Percentiles rank a stretch among this genome's conserved stretches.
Evolutionary conservation across 2,113 vertebrate genomes (phyloP).

Genomic region (Hystrix cristata): DNA sequence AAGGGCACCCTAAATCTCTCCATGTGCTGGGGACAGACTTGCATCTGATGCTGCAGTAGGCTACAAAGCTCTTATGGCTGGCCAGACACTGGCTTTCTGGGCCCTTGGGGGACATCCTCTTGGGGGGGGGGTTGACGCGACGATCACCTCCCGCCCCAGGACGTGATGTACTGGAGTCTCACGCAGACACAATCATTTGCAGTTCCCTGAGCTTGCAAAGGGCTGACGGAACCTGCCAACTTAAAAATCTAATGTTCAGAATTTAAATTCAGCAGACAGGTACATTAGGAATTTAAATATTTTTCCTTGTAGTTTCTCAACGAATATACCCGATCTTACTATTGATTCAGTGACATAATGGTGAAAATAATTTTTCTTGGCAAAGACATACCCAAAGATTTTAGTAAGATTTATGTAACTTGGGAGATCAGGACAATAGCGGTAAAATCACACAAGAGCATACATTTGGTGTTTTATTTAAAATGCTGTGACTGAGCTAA

Average conservation of each 20-base stretch:
- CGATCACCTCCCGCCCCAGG: too few relatives aligned
- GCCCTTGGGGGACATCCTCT: background rate
- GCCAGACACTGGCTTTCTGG: background rate
- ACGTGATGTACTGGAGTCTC: background rate
- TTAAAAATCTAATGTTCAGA: background rate
- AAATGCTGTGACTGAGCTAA: background rate
- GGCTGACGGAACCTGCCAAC: background rate
- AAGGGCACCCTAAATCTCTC: background rate
- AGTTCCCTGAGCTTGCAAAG: background rate
- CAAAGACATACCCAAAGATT: background rate
- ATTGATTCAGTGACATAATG: background rate
- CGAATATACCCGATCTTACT: rapidly evolving
- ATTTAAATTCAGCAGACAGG: background rate
- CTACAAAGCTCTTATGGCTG: background rate
- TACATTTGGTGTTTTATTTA: background rate
- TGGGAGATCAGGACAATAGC: background rate
- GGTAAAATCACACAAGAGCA: background rate
- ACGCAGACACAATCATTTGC: background rate
- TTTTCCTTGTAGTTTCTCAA: too few relatives aligned
- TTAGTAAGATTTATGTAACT: background rate
- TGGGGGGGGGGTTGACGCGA: background rate
- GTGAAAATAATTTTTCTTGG: background rate
- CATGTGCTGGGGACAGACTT: background rate
- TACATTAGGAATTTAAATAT: rapidly evolving
- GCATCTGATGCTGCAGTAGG: background rate